phyloP scores from a whole-genome alignment of 2,888 invertebrate genomes.

The Acanthoscelides obtectus region DNA sequence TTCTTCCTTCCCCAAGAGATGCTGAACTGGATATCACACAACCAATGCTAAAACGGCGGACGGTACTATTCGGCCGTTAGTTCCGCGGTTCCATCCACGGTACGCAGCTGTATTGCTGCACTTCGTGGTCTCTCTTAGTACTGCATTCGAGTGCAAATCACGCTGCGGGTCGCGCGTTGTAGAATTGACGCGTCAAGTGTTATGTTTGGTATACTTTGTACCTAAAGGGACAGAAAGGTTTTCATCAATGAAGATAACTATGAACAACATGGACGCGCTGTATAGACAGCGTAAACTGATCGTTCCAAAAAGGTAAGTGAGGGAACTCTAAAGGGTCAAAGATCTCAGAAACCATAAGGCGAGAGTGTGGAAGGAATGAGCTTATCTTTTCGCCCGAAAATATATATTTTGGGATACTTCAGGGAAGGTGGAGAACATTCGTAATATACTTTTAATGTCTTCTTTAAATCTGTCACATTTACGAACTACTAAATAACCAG shows the following conservation, averaged over 20 bases:
- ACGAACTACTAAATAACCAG: no score
- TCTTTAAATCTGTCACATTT: no score
- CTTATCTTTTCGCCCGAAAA: no score
- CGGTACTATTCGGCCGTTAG: not conserved
- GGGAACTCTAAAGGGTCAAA: no score
- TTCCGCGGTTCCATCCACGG: not conserved
- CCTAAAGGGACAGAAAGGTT: not conserved
- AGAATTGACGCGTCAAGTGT: not conserved
- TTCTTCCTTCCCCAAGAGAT: not conserved
- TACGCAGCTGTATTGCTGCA: not conserved
- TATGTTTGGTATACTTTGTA: not conserved
- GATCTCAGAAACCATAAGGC: no score
- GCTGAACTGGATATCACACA: not conserved
- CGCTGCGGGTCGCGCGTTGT: not conserved
- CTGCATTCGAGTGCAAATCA: not conserved
- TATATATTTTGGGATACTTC: no score
- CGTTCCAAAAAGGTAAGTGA: slow-evolving; percentile 28
- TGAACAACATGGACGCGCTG: slow-evolving; percentile 25
- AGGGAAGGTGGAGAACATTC: no score
- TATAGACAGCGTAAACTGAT: slow-evolving; percentile 25
- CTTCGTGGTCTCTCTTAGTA: not conserved
- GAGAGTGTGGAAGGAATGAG: no score
- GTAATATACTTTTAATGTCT: no score
- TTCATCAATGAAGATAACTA: not conserved
- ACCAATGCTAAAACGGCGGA: not conserved